These are phyloP conservation scores for Drosophila triauraria DNA, from an alignment of 1,140 invertebrate genomes.

Conservation along the genomic window DNA sequence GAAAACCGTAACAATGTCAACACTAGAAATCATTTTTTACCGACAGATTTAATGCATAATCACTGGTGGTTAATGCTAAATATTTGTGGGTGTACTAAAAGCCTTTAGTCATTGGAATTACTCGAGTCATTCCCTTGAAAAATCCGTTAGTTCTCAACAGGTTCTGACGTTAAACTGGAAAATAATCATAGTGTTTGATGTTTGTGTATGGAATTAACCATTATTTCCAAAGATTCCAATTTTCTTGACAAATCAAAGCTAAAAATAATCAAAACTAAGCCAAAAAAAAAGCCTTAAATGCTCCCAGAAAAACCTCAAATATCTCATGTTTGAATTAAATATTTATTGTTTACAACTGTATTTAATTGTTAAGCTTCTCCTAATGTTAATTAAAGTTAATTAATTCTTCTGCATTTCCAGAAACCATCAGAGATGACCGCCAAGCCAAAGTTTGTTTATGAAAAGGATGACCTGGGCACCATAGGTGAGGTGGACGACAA, in stretches of 20 bases:
- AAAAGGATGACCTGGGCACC: slow-evolving; percentile 65
- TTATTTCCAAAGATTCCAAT: too few relatives aligned
- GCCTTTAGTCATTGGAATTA: background rate
- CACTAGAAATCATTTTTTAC: slow-evolving; percentile 14
- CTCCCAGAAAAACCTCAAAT: too few relatives aligned
- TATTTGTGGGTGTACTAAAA: background rate
- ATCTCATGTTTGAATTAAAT: too few relatives aligned
- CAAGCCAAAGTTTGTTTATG: slow-evolving; percentile 75
- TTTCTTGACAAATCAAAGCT: too few relatives aligned
- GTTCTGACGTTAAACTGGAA: background rate
- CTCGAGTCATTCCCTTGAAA: slow-evolving; percentile 11
- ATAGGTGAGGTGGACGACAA: slow-evolving; percentile 73
- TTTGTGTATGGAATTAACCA: too few relatives aligned
- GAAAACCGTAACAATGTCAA: slow-evolving; percentile 28
- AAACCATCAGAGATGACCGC: slow-evolving; percentile 61
- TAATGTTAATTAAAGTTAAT: too few relatives aligned
- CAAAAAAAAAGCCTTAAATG: too few relatives aligned
- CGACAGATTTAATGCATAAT: slow-evolving; percentile 7
- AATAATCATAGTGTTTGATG: background rate
- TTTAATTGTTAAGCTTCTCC: too few relatives aligned
- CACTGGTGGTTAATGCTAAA: background rate
- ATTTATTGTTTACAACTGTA: too few relatives aligned
- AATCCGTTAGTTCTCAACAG: background rate
- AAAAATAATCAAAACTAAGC: too few relatives aligned
- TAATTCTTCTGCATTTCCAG: slow-evolving; percentile 1